Base-by-base conservation (phyloP, 1,140 invertebrate species). In the Orius insidiosus region DNA sequence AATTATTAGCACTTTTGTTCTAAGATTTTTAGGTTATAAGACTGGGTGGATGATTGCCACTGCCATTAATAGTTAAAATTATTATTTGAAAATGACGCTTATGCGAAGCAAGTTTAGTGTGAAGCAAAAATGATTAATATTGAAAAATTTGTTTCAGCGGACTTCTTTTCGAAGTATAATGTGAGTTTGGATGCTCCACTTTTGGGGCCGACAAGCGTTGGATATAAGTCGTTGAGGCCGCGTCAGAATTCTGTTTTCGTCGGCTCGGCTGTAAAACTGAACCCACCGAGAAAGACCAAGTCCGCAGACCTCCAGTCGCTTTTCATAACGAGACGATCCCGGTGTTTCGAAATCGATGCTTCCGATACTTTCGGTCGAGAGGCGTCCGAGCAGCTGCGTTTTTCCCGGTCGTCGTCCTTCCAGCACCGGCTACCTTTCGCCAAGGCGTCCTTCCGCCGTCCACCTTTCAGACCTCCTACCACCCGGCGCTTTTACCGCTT, bases 201-300 rank as follows among this genome's bases (percentile, higher is more conserved):
- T 59, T 45, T 62, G 58, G 15, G 60, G 55, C 41, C 53, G 48
- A 59, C 67, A 24, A 53, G 62, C 39, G 53, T 46, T 38, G 61
- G 60, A 16, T 47, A 52, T 60, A 47, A 63, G 10, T 58, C 47
- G 48, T 57, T 54, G 19, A 58, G 72, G 14, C 73, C 69, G 0
- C 60, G 78, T 2, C 76, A 85, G 60, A 87, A 86, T 61, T 86
- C 83, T 1, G 83, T 87, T 4, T 87, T 88, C 60, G 81, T 85
- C 1, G 79, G 79, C 5, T 69, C 76, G 50, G 70, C 78, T 48
- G 60, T 76, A 49, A 69, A 76, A 10, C 47, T 63, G 11, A 54
- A 63, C 5, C 58, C 59, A 14, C 53, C 56, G 30, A 52, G 54
- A 51, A 66, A 71, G 54, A 68, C 41, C 41, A 43, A 40, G 38